Evolutionary conservation across 2,113 vertebrate genomes (phyloP).

Genomic region (Leucosticte australis): DNA sequence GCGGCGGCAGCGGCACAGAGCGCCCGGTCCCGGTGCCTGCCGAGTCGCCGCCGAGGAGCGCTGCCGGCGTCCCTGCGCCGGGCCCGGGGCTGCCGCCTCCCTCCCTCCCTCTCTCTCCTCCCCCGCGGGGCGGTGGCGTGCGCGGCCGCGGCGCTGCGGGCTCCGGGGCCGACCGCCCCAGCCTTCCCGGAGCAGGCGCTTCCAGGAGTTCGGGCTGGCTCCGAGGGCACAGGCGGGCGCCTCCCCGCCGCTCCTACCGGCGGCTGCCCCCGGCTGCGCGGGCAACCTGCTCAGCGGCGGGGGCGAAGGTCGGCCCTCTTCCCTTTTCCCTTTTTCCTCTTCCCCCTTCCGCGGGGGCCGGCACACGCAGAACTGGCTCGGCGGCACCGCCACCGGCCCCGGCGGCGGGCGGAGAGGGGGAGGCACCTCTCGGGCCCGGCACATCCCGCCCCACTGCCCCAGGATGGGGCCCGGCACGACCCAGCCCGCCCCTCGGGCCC

Average conservation of each 20-base stretch:
- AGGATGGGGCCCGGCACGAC: background rate
- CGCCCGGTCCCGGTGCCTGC: background rate
- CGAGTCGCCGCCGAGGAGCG: background rate
- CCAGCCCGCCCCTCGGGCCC: background rate
- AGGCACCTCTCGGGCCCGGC: background rate
- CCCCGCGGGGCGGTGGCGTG: background rate
- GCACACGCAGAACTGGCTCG: background rate
- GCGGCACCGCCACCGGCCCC: background rate
- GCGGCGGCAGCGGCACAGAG: background rate
- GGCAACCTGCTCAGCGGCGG: background rate
- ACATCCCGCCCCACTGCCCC: background rate
- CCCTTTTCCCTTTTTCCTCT: background rate
- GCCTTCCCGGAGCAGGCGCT: background rate
- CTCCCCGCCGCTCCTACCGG: background rate
- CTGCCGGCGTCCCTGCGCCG: background rate
- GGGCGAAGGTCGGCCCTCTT: background rate
- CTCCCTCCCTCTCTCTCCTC: background rate
- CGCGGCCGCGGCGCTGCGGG: background rate
- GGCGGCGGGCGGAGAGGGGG: background rate
- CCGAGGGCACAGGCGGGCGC: background rate
- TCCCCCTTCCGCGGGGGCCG: background rate
- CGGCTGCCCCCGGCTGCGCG: background rate
- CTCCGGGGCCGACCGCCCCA: no score
- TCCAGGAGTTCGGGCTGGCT: background rate
- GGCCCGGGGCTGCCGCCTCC: background rate